Conservation (phyloP, 2,888 invertebrate species). For the Dolomedes plantarius region DNA sequence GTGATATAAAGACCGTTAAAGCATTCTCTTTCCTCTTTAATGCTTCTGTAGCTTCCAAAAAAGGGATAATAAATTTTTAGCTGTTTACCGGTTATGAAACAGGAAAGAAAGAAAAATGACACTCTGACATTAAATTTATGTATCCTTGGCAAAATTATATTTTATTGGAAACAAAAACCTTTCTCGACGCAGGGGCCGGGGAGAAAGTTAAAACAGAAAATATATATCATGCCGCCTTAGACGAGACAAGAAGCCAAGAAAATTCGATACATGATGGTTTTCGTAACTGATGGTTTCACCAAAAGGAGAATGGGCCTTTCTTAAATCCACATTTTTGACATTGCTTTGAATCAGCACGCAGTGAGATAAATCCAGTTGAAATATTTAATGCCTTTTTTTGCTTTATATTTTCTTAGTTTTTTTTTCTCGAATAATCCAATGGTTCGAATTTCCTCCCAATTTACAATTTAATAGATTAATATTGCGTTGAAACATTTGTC, state of each 20-base stretch:
- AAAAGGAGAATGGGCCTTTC: not conserved
- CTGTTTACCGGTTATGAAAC: not conserved
- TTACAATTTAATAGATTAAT: too few species aligned
- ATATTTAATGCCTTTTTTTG: too few species aligned
- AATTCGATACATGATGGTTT: not conserved
- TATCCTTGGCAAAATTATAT: conserved; percentile 1
- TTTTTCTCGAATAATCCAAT: too few species aligned
- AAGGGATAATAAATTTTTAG: conserved; percentile 12
- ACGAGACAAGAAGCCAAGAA: not conserved
- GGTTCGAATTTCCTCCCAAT: too few species aligned
- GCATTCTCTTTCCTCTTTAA: not conserved
- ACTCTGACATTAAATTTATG: conserved; percentile 1
- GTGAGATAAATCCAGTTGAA: too few species aligned
- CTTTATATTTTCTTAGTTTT: too few species aligned
- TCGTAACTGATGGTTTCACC: not conserved
- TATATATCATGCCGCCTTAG: not conserved
- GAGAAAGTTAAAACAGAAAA: not conserved
- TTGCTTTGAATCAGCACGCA: too few species aligned
- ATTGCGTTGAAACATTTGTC: too few species aligned
- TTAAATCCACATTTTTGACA: too few species aligned
- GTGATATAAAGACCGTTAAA: not conserved
- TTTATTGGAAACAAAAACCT: conserved; percentile 6
- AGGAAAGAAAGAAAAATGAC: not conserved
- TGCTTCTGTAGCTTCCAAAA: not conserved
- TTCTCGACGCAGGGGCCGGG: not conserved